Evolutionary conservation across 2,888 invertebrate species (phyloP), one percentile per base, ranked within the genome.

Genomic region (Cheilosia vernalis): DNA sequence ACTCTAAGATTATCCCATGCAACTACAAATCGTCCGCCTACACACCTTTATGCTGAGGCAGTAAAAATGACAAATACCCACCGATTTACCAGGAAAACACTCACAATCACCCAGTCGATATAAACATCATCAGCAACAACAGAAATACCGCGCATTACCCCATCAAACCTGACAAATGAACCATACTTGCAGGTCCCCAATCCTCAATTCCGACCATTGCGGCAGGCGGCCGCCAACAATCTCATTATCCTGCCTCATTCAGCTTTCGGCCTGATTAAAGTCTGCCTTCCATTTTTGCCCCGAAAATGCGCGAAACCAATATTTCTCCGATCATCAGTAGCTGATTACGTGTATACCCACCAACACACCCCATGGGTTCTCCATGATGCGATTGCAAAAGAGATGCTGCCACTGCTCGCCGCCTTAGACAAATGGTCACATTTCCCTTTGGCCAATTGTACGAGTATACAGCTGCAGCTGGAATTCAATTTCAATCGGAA

Each of bases 401-500:
- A 73, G 51, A 69, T 67, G 49, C 67, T 2, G 47, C 40, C 21
- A 17, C 67, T 42, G 53, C 67, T 10, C 33, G 70, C 64, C 42
- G 24, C 37, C 60, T 64, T 27, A 64, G 37, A 80, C 69, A 76
- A 84, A 74, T 69, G 47, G 63, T 60, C 74, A 84, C 73, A 70
- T 60, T 69, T 70, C 84, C 84, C 80, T 69, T 82, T 66, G 44
- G 24, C 27, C 53, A 30, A 9, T 0, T n/a, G 1, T 27, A n/a
- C n/a, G n/a, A n/a, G n/a, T n/a, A 21, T 27, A 49, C 85, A 81
- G 81, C 81, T 85, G 81, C 81, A 81, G 56, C 60, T 72, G 85
- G 85, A 81, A 85, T 85, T 85, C 85, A 85, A 85, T 85, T 81
- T 76, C 70, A 81, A 85, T 85, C 85, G 81, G 76, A 77, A 85